Conservation (phyloP, 2,888 invertebrate genomes). For the Allacma fusca region DNA sequence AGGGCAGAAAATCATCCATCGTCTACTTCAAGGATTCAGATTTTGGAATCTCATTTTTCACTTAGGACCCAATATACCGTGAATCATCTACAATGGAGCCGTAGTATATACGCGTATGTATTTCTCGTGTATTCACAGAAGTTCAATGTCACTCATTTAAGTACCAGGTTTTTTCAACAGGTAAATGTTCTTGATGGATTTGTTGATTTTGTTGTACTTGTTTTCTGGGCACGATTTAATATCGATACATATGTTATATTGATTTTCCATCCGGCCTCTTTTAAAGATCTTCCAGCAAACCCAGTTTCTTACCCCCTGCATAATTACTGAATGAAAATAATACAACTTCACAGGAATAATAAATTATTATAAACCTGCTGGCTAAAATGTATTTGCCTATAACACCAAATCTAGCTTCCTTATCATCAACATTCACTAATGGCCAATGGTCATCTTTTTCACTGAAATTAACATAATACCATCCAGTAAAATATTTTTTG, state of each 20-base stretch:
- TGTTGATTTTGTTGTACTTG: constrained; percentile 74
- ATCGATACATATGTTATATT: constrained; percentile 84
- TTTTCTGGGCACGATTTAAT: constrained; percentile 78
- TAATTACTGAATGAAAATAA: constrained; percentile 13
- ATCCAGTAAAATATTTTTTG: constrained; percentile 78
- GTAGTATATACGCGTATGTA: constrained; percentile 80
- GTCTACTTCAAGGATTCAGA: constrained; percentile 84
- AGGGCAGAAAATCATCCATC: constrained; percentile 82
- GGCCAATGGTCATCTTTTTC: constrained; percentile 69
- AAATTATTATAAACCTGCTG: neutral
- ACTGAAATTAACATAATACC: constrained; percentile 76
- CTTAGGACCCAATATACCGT: constrained; percentile 75
- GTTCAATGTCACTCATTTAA: constrained; percentile 89
- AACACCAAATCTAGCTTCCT: neutral
- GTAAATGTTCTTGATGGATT: constrained; percentile 74
- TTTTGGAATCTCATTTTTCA: constrained; percentile 77
- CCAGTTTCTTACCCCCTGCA: constrained; percentile 74
- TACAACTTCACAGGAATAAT: constrained; percentile 40
- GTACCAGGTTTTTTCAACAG: constrained; percentile 79
- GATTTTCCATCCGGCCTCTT: constrained; percentile 75
- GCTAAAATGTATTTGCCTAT: too few species aligned
- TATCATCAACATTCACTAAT: too few species aligned
- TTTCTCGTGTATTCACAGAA: constrained; percentile 83
- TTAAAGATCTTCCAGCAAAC: constrained; percentile 77
- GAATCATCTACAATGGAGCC: constrained; percentile 78